Evolutionary conservation across 2,797 vertebrate species (phyloP), one percentile per base, ranked within the genome.

Genomic region (Remorina albescens): DNA sequence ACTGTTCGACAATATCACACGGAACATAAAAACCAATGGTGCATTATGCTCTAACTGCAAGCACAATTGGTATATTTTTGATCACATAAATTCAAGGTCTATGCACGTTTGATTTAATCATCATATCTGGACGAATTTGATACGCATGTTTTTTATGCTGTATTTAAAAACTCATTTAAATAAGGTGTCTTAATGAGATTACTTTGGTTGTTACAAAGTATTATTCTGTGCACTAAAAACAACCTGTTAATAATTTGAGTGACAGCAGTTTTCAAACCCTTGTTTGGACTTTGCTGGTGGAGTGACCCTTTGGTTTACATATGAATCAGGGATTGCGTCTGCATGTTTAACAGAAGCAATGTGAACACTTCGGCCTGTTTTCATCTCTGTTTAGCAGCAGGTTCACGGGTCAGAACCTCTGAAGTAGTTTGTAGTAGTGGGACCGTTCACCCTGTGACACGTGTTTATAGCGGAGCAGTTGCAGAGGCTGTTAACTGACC

Each of bases 1-100:
- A 30, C 30, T 77, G 30, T 67, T 78, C 15, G 71, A 81, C 81
- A 83, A 75, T 76, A 82, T 86, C 82, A 84, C 49, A 63, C 37
- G 49, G 47, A 23, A 62, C 76, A 83, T 82, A 69, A 70, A 64
- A 75, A 64, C 18, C 60, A 82, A n/a, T 21, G 3, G 18, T 9
- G 56, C 74, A 36, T 74, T 62, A 47, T 25, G 41, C n/a, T 25
- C 25, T 26, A n/a, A 65, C 1, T 7, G 32, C 55, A 89, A 13
- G 74, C 42, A 76, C 84, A 18, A 30, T 42, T 32, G 0, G 1
- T 59, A 1, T 15, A 26, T 18, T 19, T 54, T 32, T 54, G 8
- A 32, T 51, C 18, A 19, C 36, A 37, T 19, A 39, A n/a, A 46
- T 55, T 58, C 21, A 64, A 53, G 13, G 9, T 58, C 2, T 39